A percentile compares a stretch with the other conserved stretches of the same genome.
These are phyloP conservation scores for Mesorhabditis spiculigera DNA, from an alignment of 2,888 invertebrate species.

Conservation along the genomic window DNA sequence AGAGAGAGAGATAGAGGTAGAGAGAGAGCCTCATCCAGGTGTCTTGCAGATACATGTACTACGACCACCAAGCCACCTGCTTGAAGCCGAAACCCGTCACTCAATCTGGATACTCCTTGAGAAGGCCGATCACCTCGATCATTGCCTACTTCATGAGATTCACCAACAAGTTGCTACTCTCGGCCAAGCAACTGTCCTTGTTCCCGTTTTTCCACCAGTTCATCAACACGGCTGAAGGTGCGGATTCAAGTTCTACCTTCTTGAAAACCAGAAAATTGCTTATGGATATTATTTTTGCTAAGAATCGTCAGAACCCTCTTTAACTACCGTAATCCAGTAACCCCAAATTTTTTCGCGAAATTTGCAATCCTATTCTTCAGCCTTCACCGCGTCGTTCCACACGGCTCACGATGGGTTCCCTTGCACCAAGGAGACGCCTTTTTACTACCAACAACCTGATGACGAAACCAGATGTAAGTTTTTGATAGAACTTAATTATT, in stretches of 20 bases:
- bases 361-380: conserved; percentile 17
- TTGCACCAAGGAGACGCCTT: conserved; percentile 43
- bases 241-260: neutral
- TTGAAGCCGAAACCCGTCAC: conserved; percentile 20
- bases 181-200: neutral
- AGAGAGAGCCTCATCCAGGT: too few species aligned
- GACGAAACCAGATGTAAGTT: too few species aligned
- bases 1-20: too few species aligned
- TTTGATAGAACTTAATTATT: too few species aligned
- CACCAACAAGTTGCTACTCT: neutral
- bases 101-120: too few species aligned
- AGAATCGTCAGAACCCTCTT: neutral
- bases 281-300: neutral
- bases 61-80: conserved; percentile 52
- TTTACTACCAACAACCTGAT: conserved; percentile 26
- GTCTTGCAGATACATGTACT: conserved; percentile 31
- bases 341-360: neutral
- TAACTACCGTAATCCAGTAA: neutral
- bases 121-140: neutral
- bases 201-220: neutral
- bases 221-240: neutral
- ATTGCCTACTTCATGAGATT: neutral
- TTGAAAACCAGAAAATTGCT: neutral
- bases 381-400: conserved; percentile 46
- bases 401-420: conserved; percentile 41